phyloP scores from a whole-genome alignment of 2,888 invertebrate species.

The Pristionchus fissidentatus region DNA sequence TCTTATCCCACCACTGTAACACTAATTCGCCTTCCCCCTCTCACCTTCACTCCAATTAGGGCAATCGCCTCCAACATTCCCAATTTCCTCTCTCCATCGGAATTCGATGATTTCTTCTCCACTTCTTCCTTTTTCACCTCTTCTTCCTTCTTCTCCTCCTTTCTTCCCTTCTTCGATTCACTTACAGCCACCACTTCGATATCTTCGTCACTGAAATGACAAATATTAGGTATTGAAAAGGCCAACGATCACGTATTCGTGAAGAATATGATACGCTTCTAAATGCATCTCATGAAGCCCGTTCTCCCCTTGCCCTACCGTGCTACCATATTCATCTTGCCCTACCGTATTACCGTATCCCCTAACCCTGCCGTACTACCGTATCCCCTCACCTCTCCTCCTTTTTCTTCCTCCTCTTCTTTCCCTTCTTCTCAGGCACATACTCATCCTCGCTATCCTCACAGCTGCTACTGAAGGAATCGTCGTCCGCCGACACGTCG shows the following conservation, averaged over 20 bases:
- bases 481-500: not conserved
- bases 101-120: not conserved
- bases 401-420: constrained; percentile 18
- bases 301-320: no score
- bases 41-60: not conserved
- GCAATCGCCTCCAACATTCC: not conserved
- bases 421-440: constrained; percentile 48
- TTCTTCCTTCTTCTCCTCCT: not conserved
- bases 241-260: no score
- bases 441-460: constrained; percentile 13
- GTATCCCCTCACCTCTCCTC: not conserved
- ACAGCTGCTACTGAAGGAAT: not conserved
- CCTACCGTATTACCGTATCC: not conserved
- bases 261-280: no score
- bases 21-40: no score
- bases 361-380: not conserved
- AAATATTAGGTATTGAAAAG: no score
- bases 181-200: not conserved
- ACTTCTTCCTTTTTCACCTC: constrained; percentile 16
- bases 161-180: not conserved
- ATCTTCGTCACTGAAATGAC: not conserved
- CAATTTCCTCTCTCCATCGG: constrained; percentile 6
- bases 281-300: no score
- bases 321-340: no score
- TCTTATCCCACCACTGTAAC: no score